Base-by-base conservation (phyloP, 2,797 vertebrate genomes). In the Ficedula albicollis region DNA sequence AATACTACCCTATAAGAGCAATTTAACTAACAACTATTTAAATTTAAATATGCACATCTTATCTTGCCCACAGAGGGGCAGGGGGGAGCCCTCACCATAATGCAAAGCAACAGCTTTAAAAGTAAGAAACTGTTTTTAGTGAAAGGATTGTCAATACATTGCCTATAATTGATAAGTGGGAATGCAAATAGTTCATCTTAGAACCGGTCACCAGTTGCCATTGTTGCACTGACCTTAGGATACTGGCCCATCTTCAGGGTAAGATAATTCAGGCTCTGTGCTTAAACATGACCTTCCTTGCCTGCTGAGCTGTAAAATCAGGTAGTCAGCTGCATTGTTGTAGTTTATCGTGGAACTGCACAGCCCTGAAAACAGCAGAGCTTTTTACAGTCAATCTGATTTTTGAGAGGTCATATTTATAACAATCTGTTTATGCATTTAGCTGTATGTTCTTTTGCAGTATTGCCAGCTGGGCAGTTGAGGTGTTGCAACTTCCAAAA, bases 401-500 rank as follows among this genome's bases (percentile, higher is more conserved):
- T 72, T 72, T 84, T 77, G 27, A 64, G 21, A 43, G 39, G 29
- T 89, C 84, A 23, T 38, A 74, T 84, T 48, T 72, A 41, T 25
- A 83, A 93, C 90, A 77, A 58, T 68, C 60, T 89, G 75, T 59
- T 89, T 36, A 39, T 63, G 30, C 26, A 10, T 60, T 87, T 70
- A 72, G 11, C 51, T 87, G 15, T 73, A 20, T 74, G 68, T 56
- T 77, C 75, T 76, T 76, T 48, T 66, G 77, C 36, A 72, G 77
- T 54, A 49, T 70, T 91, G 84, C 80, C 74, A 75, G 17, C 52
- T 91, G 68, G 89, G 55, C 63, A 23, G 43, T 58, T 83, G 18
- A 80, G 62, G 64, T 82, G 82, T 51, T 89, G 76, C 41, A 68
- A 5, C 18, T 73, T 89, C 29, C 78, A 49, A 91, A 90, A 52